Percentiles rank a stretch among this genome's conserved stretches.
phyloP scores from a whole-genome alignment of 1,140 invertebrate species.

The roundworm (Caenorhabditis elegans) region WBcel235 BX284606.5:8246001-8246500 shows the following conservation, averaged over 20 bases:
- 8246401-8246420: constrained; percentile 46
- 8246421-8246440: constrained; percentile 32
- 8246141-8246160: background rate
- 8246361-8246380: background rate
- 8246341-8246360: background rate
- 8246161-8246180: constrained; percentile 12
- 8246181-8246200: background rate
- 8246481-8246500: constrained; percentile 48
- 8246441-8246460: constrained; percentile 41
- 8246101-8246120: background rate
- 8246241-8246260: constrained; percentile 9
- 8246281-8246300: background rate
- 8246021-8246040: constrained; percentile 16
- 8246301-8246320: background rate
- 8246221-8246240: background rate
- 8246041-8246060: constrained; percentile 11
- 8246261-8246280: constrained; percentile 18
- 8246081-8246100: constrained; percentile 2
- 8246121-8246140: background rate
- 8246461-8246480: constrained; percentile 41
- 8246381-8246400: constrained; percentile 30
- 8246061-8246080: constrained; percentile 37
- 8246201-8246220: background rate
- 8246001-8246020: too few relatives aligned
- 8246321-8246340: background rate